Evolutionary conservation across 2,113 vertebrate species (phyloP), one percentile per base, ranked within the genome.

Genomic region (Cynoglossus semilaevis): DNA sequence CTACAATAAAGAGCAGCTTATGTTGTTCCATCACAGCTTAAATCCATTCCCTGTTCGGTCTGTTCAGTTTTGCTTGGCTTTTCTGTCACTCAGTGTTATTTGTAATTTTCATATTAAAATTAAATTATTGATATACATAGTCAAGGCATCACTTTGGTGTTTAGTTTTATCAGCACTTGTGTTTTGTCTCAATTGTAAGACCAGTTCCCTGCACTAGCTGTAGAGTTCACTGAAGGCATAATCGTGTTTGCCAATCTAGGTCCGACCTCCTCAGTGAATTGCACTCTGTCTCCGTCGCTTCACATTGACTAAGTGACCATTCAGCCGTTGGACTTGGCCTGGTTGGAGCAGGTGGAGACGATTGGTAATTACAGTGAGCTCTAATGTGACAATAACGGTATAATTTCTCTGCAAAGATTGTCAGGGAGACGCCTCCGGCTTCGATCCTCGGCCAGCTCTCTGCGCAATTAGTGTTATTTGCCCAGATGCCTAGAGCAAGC

Each of bases 201-300:
- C 50, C 51, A 56, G 55, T 64, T 60, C 60, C 73, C 55, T 40
- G 41, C 67, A 47, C 62, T 68, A 49, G 58, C 68, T 66, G 72
- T 45, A 17, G 52, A 77, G 52, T 57, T 64, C 61, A 76, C 58
- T 79, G 70, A 72, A 47, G 55, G 38, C 62, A 69, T 76, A 81
- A 83, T 76, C 49, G 61, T 58, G 57, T 84, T 78, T 81, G 64
- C 63, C 52, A 63, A 51, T 51, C 68, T 59, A 63, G 56, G 67
- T 81, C 64, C 55, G 6, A 63, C 77, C 63, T 37, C 58, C 54
- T 56, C 18, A 29, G 38, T 13, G 51, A 73, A 56, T 48, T 13
- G 8, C 50, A 13, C 66, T 83, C 63, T 11, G 49, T 79, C 67
- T 67, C 45, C 63, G 73, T 74, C 63, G 56, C 71, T 72, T 43